Conservation (phyloP, 2,888 invertebrate species). For the Cecidostiba fungosa region DNA sequence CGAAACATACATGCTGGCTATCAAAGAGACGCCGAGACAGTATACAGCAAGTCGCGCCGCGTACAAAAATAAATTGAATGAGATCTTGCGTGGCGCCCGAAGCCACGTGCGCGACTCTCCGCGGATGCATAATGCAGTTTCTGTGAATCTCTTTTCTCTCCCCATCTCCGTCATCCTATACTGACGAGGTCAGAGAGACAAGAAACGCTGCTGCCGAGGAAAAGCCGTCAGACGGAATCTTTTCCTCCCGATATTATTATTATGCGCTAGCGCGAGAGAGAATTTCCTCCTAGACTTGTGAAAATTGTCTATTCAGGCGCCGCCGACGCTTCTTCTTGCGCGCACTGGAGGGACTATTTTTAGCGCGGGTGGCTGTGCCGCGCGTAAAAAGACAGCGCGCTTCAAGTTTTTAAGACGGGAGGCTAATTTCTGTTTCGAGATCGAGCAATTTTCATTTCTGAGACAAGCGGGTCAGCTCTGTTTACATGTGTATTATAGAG, state of each 20-base stretch:
- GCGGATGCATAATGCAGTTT: slow-evolving; percentile 21
- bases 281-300: slow-evolving; percentile 12
- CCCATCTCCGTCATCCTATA: background rate
- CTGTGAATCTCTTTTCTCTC: background rate
- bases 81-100: background rate
- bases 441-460: background rate
- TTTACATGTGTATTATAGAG: too few species aligned
- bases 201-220: too few species aligned
- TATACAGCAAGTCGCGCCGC: too few species aligned
- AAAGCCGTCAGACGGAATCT: slow-evolving; percentile 1
- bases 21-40: background rate
- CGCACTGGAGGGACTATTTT: slow-evolving; percentile 10
- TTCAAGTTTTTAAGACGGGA: background rate
- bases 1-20: background rate
- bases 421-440: background rate
- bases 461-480: too few species aligned
- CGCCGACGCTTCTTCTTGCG: background rate
- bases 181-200: background rate
- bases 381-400: background rate
- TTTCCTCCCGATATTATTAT: background rate
- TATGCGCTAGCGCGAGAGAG: background rate
- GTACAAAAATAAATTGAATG: background rate
- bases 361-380: background rate
- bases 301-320: slow-evolving; percentile 50
- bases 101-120: background rate